Evolutionary conservation across 2,888 invertebrate genomes (phyloP).

Genomic region (Amphipoea oculea): DNA sequence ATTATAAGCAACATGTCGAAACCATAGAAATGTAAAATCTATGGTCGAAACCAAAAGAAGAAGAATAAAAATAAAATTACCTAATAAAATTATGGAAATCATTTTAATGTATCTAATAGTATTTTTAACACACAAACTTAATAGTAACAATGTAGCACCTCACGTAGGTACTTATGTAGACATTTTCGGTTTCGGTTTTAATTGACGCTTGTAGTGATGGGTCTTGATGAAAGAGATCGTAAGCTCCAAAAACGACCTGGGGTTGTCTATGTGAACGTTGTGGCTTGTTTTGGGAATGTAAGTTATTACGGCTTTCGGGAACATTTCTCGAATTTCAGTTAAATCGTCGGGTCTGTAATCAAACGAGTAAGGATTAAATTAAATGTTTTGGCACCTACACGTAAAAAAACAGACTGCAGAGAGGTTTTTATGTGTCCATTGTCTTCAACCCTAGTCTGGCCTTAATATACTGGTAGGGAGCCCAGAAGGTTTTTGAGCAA

Average conservation of each 20-base stretch:
- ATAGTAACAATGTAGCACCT: not conserved
- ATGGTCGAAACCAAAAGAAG: not conserved
- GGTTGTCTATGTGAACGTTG: slow-evolving; percentile 79
- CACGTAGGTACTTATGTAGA: not conserved
- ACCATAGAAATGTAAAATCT: not conserved
- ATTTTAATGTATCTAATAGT: not conserved
- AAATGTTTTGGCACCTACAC: not conserved
- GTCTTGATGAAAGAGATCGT: slow-evolving; percentile 81
- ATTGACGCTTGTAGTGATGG: slow-evolving; percentile 47
- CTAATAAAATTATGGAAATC: not conserved
- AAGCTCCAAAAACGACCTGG: slow-evolving; percentile 84
- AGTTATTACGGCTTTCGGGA: slow-evolving; percentile 80
- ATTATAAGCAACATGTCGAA: not conserved
- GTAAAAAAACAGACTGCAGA: not conserved
- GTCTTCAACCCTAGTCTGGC: not conserved
- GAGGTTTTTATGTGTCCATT: not conserved
- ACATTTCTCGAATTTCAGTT: slow-evolving; percentile 89
- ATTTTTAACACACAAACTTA: slow-evolving; percentile 8
- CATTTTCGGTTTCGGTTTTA: slow-evolving; percentile 7
- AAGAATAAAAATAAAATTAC: not conserved
- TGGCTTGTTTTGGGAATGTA: slow-evolving; percentile 80
- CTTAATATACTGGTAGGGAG: not conserved
- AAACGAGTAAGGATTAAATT: slow-evolving; percentile 7
- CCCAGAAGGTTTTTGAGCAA: too few species aligned
- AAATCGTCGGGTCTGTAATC: slow-evolving; percentile 89